Evolutionary conservation across 2,113 vertebrate genomes (phyloP).

Genomic region (Columba livia): DNA sequence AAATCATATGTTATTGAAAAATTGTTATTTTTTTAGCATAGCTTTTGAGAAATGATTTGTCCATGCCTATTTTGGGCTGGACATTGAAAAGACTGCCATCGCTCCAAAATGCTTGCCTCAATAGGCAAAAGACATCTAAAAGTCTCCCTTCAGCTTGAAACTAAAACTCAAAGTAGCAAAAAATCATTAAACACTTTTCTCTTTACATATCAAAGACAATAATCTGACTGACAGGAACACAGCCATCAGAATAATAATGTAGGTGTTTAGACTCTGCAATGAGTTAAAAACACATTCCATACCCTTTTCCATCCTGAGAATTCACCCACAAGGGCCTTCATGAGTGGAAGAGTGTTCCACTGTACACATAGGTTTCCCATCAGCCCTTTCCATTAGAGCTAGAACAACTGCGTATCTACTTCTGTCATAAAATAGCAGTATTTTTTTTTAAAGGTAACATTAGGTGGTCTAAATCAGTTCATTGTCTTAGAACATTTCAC

Average conservation of each 20-base stretch:
- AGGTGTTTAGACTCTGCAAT: neutral
- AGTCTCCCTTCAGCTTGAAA: neutral
- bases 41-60: neutral
- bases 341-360: neutral
- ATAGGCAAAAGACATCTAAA: neutral
- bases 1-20: too few relatives aligned
- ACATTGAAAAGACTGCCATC: neutral
- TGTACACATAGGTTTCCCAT: neutral
- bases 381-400: neutral
- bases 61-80: neutral
- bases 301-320: neutral
- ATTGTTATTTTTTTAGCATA: neutral
- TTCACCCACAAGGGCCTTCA: neutral
- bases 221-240: neutral
- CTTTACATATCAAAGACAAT: neutral
- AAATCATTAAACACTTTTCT: neutral
- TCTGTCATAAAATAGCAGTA: neutral
- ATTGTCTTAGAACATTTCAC: neutral
- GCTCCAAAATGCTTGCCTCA: neutral
- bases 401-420: neutral
- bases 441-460: neutral
- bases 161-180: neutral
- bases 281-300: neutral
- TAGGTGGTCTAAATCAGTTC: too few relatives aligned
- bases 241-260: neutral